Evolutionary conservation across 64 coral and sea anemone species (phyloP).

Genomic region (Cladopsammia gracilis): DNA sequence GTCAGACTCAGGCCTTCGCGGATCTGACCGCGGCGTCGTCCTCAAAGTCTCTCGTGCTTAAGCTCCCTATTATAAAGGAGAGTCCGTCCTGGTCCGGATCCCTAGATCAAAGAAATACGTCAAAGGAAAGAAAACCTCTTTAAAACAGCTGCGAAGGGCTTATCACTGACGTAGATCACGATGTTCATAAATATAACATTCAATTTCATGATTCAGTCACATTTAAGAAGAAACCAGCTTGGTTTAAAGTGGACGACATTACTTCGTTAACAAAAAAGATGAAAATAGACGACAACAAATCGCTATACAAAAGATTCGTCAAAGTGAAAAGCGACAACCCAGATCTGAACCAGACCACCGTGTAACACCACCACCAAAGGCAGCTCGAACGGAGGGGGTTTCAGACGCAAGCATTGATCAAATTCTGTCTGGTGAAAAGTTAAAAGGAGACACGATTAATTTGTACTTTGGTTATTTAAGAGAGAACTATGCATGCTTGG

Average conservation of each 20-base stretch:
- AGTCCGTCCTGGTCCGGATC: slow-evolving; percentile 31
- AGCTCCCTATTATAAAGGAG: too few species aligned
- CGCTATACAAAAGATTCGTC: neutral
- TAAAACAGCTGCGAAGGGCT: slow-evolving; percentile 30
- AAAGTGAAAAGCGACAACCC: neutral
- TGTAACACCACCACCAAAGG: too few species aligned
- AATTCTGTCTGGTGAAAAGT: too few species aligned
- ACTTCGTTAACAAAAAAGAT: slow-evolving; percentile 39
- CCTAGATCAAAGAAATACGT: neutral
- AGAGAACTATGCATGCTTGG: neutral
- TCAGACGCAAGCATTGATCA: too few species aligned
- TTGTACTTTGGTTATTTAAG: slow-evolving; percentile 2
- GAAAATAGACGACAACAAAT: slow-evolving; percentile 11
- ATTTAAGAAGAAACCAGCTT: neutral
- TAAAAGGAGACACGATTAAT: slow-evolving; percentile 9
- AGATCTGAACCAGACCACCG: too few species aligned
- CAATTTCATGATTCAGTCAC: neutral
- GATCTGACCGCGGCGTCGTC: too few species aligned
- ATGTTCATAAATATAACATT: neutral
- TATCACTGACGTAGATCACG: slow-evolving; percentile 16
- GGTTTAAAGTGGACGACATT: slow-evolving; percentile 61
- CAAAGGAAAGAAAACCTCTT: slow-evolving; percentile 25
- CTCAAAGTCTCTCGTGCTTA: too few species aligned
- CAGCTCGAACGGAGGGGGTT: too few species aligned
- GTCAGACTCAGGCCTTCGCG: too few species aligned